Base-by-base conservation (phyloP, 2,113 vertebrate genomes). In the Laticauda laticaudata region DNA sequence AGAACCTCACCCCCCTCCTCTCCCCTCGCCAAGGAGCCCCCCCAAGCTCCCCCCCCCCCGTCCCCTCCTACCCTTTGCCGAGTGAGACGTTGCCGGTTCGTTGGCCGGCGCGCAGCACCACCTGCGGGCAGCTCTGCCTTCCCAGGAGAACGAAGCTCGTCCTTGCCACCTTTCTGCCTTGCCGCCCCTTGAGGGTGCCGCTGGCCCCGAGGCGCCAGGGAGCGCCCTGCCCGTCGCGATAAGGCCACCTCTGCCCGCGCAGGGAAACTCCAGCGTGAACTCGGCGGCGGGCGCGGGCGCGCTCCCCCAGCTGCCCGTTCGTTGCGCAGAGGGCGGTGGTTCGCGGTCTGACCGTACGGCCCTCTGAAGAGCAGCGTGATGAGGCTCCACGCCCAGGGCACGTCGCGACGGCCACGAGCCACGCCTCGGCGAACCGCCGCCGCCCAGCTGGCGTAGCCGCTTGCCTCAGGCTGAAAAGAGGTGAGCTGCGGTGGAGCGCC, bases 401-500 rank as follows among this genome's bases (percentile, higher is more conserved):
- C 99, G 94, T 99, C 99, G 93, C 99, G 98, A n/a, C n/a, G 97
- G 99, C 98, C 94, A 99, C 99, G 61, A n/a, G 99, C 98, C 57
- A 99, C 97, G 99, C 99, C 89, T 99, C 98, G 29, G 95, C 97
- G 94, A n/a, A n/a, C n/a, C n/a, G n/a, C 98, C 98, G 61, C 97
- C 94, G 96, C 98, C 98, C 97, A 99, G 98, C 97, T 98, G 99
- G 99, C 99, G 97, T 99, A 99, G 48, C 99, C n/a, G 98, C 97
- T 99, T 99, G 95, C 99, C 98, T 98, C 91, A 99, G 91, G 98
- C 99, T 99, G 97, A 98, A 99, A n/a, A n/a, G 94, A 99, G 97
- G 98, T 99, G 99, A 99, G 98, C 97, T 99, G 99, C 61, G 99
- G 91, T 99, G 99, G 99, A 99, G 99, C 97, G 99, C 99, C 94